Base-by-base conservation (phyloP, 2,113 vertebrate species). In the Urocynchramus pylzowi region DNA sequence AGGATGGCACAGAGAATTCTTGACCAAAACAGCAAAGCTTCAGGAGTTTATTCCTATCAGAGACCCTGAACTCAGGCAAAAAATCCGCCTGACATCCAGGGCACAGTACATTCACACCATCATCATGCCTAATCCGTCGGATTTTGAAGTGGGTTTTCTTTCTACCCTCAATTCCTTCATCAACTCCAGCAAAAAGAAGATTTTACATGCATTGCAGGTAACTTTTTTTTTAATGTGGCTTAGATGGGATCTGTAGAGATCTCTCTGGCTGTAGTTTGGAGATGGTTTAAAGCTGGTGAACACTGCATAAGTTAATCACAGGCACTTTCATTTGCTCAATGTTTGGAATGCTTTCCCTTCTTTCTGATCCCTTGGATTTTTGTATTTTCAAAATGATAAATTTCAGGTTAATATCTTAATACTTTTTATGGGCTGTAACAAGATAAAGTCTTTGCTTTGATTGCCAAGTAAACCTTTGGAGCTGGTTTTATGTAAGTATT, bases 171-270 rank as follows among this genome's bases (percentile, higher is more conserved):
- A 98, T 11, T 99, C 99, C 90, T 99, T 99, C 97, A 99, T 99
- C 98, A 99, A 98, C 97, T 99, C 99, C 98, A 99, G 99, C 97
- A 99, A 99, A 97, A 98, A 99, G 97, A 98, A 99, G 95, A 99
- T 99, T 97, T 99, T 99, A 98, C 99, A 98, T 98, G 99, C 98
- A 98, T 98, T 99, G 95, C 99, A 99, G 99, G 99, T 99, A 98
- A 98, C 98, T 96, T 60, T 16, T 35, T 35, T 78, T 60, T 81
- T 65, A 86, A 17, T 52, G 15, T 16, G 28, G 56, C 90, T 6
- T 31, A 22, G 75, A 7, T 85, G 33, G 81, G 54, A 83, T 91
- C 10, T 87, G 3, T 91, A 68, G 71, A 87, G 54, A 73, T 61
- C 35, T 45, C 11, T 81, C 30, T 75, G 87, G 16, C 74, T 89